Evolutionary conservation across 2,113 vertebrate species (phyloP).

Genomic region (Merops nubicus): DNA sequence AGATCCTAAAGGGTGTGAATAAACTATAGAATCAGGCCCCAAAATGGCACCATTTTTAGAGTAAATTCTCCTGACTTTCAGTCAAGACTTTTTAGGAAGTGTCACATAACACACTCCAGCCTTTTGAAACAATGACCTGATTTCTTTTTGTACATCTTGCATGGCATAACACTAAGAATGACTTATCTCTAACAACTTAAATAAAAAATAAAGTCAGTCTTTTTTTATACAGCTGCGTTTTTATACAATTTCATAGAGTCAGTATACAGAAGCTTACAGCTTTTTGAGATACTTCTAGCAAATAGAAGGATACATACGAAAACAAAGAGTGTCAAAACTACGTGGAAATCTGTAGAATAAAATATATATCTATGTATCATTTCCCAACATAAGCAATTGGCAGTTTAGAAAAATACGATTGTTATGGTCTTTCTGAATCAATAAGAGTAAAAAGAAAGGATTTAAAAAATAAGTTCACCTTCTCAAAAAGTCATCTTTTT

Average conservation of each 20-base stretch:
- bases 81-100: background rate
- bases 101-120: background rate
- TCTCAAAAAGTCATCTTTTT: background rate
- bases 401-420: slow-evolving; percentile 62
- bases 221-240: background rate
- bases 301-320: slow-evolving; percentile 4
- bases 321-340: slow-evolving; percentile 38
- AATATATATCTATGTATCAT: slow-evolving; percentile 67
- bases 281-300: background rate
- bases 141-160: background rate
- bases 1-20: background rate
- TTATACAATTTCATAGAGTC: background rate
- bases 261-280: slow-evolving; percentile 8
- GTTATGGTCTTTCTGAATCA: slow-evolving; percentile 35
- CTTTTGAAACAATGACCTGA: background rate
- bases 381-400: slow-evolving; percentile 46
- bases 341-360: slow-evolving; percentile 62
- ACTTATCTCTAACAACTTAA: background rate
- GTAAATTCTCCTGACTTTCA: background rate
- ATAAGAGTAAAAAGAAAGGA: background rate
- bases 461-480: background rate
- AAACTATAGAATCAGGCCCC: background rate
- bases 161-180: background rate
- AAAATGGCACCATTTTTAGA: background rate
- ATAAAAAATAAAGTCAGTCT: background rate